Evolutionary conservation across 2,113 vertebrate species (phyloP).

Genomic region (Salvelinus fontinalis): DNA sequence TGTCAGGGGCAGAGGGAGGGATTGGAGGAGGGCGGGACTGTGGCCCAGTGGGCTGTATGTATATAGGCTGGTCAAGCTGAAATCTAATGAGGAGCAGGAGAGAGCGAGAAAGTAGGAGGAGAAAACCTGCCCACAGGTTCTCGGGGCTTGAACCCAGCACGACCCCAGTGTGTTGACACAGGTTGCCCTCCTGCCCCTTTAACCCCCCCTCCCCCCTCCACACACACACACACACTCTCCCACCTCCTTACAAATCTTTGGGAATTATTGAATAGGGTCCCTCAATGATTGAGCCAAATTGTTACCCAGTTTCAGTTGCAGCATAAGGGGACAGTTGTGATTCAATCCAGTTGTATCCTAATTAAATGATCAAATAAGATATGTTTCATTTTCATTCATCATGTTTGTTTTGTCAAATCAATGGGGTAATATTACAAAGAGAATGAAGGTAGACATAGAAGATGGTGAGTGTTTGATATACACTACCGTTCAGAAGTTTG

Average conservation of each 20-base stretch:
- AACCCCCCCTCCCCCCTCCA: slow-evolving; percentile 82
- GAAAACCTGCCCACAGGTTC: slow-evolving; percentile 69
- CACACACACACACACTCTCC: slow-evolving; percentile 58
- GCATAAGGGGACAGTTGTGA: background rate
- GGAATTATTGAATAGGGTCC: background rate
- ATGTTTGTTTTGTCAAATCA: no score
- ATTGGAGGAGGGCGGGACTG: background rate
- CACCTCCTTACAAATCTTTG: no score
- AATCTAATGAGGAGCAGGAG: background rate
- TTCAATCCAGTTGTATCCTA: background rate
- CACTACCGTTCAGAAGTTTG: no score
- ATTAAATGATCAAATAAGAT: no score
- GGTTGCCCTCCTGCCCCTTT: slow-evolving; percentile 81
- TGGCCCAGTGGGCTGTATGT: background rate
- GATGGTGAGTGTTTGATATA: no score
- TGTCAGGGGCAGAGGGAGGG: slow-evolving; percentile 9
- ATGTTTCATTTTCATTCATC: no score
- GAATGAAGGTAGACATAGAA: no score
- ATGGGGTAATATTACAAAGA: no score
- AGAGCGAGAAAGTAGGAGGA: slow-evolving; percentile 30
- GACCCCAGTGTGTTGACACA: slow-evolving; percentile 90
- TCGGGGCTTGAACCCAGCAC: slow-evolving; percentile 78
- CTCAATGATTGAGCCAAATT: background rate
- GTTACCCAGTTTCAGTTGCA: background rate
- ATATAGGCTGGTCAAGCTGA: no score